Evolutionary conservation across 35 echinoderm and acorn worm genomes (phyloP), one percentile per base, ranked within the genome.

Genomic region (Eucidaris tribuloides): DNA sequence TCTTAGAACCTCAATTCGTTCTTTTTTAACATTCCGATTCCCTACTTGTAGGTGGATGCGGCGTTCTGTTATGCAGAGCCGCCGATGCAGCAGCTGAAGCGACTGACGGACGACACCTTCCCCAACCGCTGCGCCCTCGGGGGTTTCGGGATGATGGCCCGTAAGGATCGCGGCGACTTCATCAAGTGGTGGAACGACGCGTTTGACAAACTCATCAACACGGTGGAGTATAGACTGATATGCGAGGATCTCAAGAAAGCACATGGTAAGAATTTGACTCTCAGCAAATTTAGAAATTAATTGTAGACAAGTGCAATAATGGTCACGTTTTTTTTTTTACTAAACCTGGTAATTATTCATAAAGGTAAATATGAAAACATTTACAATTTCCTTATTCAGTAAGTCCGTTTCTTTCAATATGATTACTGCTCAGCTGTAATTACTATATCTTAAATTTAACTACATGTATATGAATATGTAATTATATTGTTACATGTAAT

Each of bases 181-280:
- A 22, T 74, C 1, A 44, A 27, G 37, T 74, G 68, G 68, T 74
- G 68, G 68, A 74, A 74, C 68, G 68, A 38, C 13, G 68, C 68
- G 5, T 74, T 74, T 22, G 68, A 74, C 36, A 74, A 74, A 44
- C 68, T 74, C 20, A 40, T 74, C 38, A 74, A 38, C 22, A 74
- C 68, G 7, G n/a, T 4, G 11, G 37, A 74, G 68, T 74, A 74
- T 40, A 74, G 68, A 25, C 29, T 74, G 34, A 74, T 74, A 2
- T 74, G 68, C 20, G 28, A 11, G n/a, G 68, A 74, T 74, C n/a
- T 74, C 5, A 74, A 74, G 68, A 36, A 2, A 38, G 68, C 68
- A 9, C 68, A 74, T n/a, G 68, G 68, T 74, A 74, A 35, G 68
- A 25, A 74, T 64, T 31, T 33, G 14, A 33, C 0, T 30, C 17